These are phyloP conservation scores for Malurus alboscapulatus DNA, from an alignment of 2,113 vertebrate species.

Conservation along the genomic window DNA sequence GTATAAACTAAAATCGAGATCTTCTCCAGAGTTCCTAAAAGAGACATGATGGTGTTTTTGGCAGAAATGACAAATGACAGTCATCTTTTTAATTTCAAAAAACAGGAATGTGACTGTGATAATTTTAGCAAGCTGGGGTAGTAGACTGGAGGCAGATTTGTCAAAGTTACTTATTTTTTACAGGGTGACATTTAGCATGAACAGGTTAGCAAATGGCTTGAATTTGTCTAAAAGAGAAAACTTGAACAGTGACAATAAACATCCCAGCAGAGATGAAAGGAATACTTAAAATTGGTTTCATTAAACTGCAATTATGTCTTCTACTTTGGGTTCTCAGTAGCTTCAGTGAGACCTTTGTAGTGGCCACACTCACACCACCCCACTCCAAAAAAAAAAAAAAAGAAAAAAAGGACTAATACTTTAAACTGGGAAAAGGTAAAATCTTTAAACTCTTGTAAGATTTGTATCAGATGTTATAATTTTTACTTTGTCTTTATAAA, in stretches of 20 bases:
- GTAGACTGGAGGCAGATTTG: neutral
- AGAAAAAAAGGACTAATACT: neutral
- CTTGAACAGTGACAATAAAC: constrained; percentile 72
- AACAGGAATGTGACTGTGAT: constrained; percentile 3
- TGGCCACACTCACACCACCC: neutral
- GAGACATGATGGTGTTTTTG: neutral
- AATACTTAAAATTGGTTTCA: constrained; percentile 65
- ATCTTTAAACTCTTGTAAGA: neutral
- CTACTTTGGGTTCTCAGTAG: constrained; percentile 43
- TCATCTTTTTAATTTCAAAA: constrained; percentile 22
- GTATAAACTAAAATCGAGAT: neutral
- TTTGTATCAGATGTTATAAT: neutral
- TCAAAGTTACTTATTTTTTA: constrained; percentile 29
- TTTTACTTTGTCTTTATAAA: neutral
- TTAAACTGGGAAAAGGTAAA: neutral
- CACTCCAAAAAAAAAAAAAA: neutral
- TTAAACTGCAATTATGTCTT: constrained; percentile 75
- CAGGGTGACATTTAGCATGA: constrained; percentile 68
- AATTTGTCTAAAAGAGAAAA: constrained; percentile 56
- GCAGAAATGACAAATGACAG: constrained; percentile 42
- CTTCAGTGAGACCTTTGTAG: constrained; percentile 50
- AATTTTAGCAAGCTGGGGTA: constrained; percentile 27
- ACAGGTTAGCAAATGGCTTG: constrained; percentile 61
- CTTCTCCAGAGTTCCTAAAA: neutral
- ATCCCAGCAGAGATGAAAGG: constrained; percentile 64